phyloP scores from a whole-genome alignment of 2,888 invertebrate species.

The Troilus luridus region DNA sequence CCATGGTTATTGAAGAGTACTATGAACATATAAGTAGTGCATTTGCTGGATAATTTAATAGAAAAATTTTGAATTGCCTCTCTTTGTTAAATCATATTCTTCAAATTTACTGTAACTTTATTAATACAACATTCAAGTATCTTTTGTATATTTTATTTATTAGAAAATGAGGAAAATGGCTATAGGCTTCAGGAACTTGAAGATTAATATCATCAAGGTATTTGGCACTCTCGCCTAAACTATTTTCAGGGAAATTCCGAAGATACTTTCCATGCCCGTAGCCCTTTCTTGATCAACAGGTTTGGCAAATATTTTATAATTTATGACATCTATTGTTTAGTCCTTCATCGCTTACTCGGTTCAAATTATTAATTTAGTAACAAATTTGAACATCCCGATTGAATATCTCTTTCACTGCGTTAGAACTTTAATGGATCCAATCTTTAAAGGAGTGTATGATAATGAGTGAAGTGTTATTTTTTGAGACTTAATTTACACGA shows the following conservation, averaged over 20 bases:
- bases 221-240: neutral
- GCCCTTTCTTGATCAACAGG: neutral
- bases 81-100: no score
- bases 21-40: no score
- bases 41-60: no score
- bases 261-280: neutral
- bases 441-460: no score
- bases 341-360: neutral
- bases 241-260: slow-evolving; percentile 14
- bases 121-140: neutral
- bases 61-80: neutral
- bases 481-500: no score
- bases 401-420: no score
- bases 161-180: neutral
- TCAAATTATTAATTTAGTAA: neutral
- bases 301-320: neutral
- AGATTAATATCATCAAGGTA: slow-evolving; percentile 17
- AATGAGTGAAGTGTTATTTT: no score
- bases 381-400: no score
- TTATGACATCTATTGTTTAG: neutral
- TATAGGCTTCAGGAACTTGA: neutral
- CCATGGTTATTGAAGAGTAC: no score
- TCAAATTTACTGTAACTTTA: no score
- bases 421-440: no score
- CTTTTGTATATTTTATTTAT: neutral